Base-by-base conservation (phyloP, 2,888 invertebrate genomes). In the Acronicta psi region DNA sequence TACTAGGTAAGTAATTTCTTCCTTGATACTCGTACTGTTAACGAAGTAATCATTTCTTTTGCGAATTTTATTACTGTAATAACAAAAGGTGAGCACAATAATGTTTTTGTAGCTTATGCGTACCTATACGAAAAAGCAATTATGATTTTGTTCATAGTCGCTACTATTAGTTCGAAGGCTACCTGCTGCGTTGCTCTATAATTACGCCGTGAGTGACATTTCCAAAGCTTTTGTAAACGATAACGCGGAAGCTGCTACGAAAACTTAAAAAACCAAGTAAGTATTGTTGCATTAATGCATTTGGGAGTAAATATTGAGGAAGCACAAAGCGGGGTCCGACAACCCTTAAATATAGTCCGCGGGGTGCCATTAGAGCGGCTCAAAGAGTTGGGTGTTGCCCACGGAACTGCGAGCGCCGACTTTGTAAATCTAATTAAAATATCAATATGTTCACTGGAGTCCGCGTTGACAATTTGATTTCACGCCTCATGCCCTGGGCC, bases 381-480 rank as follows among this genome's bases (percentile, higher is more conserved):
- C 92, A 93, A 93, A 94, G 93, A 93, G 93, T 92, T 93, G 93
- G 91, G 91, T 88, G 90, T 90, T 80, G 87, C 89, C 88, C 84
- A 77, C 84, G 80, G 81, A 85, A 84, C 88, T 79, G 84, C 86
- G 82, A 84, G 86, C 75, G 73, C 69, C 87, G 88, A 92, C 92
- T 92, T 93, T 92, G 93, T 92, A 91, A 93, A 94, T 94, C 94
- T 94, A 94, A 94, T 94, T 94, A 93, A 93, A 94, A 93, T 94
- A 93, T 94, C 93, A 94, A 93, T 94, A 94, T 93, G 94, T 87
- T 93, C 85, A 82, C 89, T 86, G 86, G 81, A 88, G 85, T 82
- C 88, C 89, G 89, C 89, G 90, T 87, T 89, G 89, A 93, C 91
- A 91, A 93, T 93, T 93, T 85, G 89, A 94, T 93, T 94, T 93